Evolutionary conservation across 2,888 invertebrate species (phyloP).

Genomic region (Lapara coniferarum): DNA sequence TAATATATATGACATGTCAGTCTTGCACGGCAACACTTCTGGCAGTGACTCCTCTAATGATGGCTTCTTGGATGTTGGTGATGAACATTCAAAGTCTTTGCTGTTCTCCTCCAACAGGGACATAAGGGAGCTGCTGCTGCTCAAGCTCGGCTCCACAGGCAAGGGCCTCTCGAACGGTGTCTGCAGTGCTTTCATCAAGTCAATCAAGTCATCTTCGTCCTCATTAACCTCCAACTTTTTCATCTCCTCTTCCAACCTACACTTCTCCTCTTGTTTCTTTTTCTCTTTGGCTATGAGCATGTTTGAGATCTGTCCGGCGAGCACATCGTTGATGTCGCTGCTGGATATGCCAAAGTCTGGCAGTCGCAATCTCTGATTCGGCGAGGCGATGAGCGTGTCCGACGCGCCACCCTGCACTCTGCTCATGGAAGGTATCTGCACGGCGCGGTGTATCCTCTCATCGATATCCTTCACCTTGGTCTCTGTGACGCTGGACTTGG

Average conservation of each 20-base stretch:
- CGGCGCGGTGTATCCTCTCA: conserved; percentile 36
- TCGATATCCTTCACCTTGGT: conserved; percentile 43
- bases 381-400: conserved; percentile 50
- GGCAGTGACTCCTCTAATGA: conserved; percentile 26
- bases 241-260: conserved; percentile 52
- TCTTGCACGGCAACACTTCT: conserved; percentile 54
- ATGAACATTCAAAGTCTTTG: conserved; percentile 31
- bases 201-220: conserved; percentile 59
- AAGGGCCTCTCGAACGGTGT: conserved; percentile 38
- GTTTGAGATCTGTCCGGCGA: conserved; percentile 67
- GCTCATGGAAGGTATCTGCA: conserved; percentile 34
- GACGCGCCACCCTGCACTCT: conserved; percentile 43
- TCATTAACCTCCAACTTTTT: conserved; percentile 45
- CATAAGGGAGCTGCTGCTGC: conserved; percentile 60
- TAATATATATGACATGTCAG: conserved; percentile 67
- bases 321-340: conserved; percentile 56
- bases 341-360: conserved; percentile 53
- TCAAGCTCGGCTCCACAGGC: conserved; percentile 40
- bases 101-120: conserved; percentile 52
- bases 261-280: conserved; percentile 55
- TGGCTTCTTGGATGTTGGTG: conserved; percentile 17
- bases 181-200: conserved; percentile 63
- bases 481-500: conserved; percentile 58
- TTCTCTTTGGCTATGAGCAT: conserved; percentile 71
- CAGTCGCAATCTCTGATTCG: conserved; percentile 53